A percentile compares a stretch with the other conserved stretches of the same genome.
Evolutionary conservation across 1,140 invertebrate genomes (phyloP).

Genomic region (Drosophila sechellia): DNA sequence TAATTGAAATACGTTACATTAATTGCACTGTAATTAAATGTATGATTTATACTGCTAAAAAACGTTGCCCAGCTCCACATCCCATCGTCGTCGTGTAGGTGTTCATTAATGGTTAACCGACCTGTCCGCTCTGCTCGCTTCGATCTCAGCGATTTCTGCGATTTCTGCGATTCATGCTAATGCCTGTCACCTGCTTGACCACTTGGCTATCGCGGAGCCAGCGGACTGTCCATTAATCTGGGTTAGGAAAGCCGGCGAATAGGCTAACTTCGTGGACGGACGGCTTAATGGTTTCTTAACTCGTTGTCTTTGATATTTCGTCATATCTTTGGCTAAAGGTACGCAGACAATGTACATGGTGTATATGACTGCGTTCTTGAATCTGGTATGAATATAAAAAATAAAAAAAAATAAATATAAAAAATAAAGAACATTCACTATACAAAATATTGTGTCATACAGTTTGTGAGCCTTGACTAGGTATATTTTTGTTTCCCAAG

Average conservation of each 20-base stretch:
- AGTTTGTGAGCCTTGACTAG: no score
- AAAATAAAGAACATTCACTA: no score
- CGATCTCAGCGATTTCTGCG: conserved; percentile 36
- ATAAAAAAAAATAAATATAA: no score
- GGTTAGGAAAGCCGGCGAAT: conserved; percentile 38
- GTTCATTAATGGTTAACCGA: conserved; percentile 54
- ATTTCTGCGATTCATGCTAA: conserved; percentile 65
- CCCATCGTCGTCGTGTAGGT: conserved; percentile 34
- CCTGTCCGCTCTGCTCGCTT: conserved; percentile 22
- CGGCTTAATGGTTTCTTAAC: conserved; percentile 39
- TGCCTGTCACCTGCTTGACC: conserved; percentile 54
- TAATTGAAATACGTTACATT: conserved; percentile 79
- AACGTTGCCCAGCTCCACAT: conserved; percentile 7
- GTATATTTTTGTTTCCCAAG: not conserved
- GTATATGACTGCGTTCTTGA: conserved; percentile 15
- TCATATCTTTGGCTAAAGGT: conserved; percentile 25
- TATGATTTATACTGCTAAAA: conserved; percentile 66
- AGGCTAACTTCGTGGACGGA: conserved; percentile 28
- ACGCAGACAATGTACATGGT: conserved; percentile 9
- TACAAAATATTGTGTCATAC: no score
- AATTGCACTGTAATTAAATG: conserved; percentile 75
- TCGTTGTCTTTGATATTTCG: conserved; percentile 40
- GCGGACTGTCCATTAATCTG: conserved; percentile 46
- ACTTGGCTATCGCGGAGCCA: conserved; percentile 26
- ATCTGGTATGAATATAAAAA: no score